Evolutionary conservation across 2,888 invertebrate genomes (phyloP), one percentile per base, ranked within the genome.

Genomic region (Drosophila acutilabella): DNA sequence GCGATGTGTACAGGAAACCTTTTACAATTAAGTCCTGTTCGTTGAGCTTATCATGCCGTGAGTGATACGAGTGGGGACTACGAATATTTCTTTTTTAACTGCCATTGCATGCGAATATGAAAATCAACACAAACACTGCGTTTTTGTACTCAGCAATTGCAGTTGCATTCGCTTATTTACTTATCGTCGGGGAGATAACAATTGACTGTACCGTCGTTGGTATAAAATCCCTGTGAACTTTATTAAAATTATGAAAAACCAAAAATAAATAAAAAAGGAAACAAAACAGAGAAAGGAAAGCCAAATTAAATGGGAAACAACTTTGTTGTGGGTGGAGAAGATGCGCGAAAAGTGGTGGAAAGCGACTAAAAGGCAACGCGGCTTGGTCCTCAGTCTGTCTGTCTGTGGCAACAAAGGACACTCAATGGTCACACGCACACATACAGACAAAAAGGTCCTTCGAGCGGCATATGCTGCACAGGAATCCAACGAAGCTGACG

Each of bases 291-390:
- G 36, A 36, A 36, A 36, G 36, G 13, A 36, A 36, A 59, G 78
- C 86, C 78, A 85, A 88, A 84, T 88, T 70, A 84, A 84, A 84
- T 76, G 88, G 73, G 54, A 85, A 68, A 58, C 68, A 79, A 65
- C 56, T 67, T 48, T 36, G 30, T 18, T 26, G 45, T 11, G 16
- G 14, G 36, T 11, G 58, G 13, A 6, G 18, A 10, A 16, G 53
- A 26, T 38, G 33, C 40, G 48, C 54, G 1, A 26, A 53, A 64
- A 42, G 44, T 26, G 54, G 23, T 26, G 40, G 26, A 47, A 38
- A 47, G 36, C 20, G 33, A 41, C 20, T 30, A 52, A 45, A 30
- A 8, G 47, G 23, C 47, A 48, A 44, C 36, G 18, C n/a, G 8
- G 30, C 30, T 8, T 30, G 30, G 30, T 2, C 23, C 20, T 50